Conservation (phyloP, 2,113 vertebrate genomes). For the Rhabdomys dilectus region DNA sequence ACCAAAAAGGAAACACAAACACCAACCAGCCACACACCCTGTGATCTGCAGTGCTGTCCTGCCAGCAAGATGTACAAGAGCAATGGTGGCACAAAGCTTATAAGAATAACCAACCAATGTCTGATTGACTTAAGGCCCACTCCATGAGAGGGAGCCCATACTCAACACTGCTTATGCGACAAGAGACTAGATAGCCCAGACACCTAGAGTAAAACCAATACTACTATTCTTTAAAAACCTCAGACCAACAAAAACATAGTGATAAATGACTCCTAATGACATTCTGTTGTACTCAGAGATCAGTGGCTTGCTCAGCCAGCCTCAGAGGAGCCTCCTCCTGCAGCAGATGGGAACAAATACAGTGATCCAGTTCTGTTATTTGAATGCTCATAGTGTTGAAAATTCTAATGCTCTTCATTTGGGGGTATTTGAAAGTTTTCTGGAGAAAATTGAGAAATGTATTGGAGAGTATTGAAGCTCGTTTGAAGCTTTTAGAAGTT, state of each 20-base stretch:
- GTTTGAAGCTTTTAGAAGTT: not conserved
- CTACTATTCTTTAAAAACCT: not conserved
- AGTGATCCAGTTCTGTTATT: not conserved
- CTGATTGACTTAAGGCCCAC: not conserved
- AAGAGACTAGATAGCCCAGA: not conserved
- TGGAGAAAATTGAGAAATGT: not conserved
- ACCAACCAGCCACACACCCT: not conserved
- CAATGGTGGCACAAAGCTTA: not conserved
- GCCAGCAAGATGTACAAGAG: not conserved
- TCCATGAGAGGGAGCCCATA: not conserved
- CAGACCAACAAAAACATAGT: not conserved
- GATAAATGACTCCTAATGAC: not conserved
- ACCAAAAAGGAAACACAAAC: not conserved
- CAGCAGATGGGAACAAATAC: not conserved
- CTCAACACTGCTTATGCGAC: not conserved
- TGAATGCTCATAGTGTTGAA: not conserved
- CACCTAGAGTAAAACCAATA: not conserved
- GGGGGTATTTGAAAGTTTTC: not conserved
- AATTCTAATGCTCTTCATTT: not conserved
- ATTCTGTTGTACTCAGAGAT: not conserved
- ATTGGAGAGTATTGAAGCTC: not conserved
- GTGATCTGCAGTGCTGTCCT: not conserved
- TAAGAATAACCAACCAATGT: not conserved
- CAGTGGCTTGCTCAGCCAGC: not conserved
- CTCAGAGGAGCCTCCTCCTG: not conserved